These are phyloP conservation scores for Scolanthus callimorphus DNA, from an alignment of 92 coral and sea anemone species.

Conservation along the genomic window DNA sequence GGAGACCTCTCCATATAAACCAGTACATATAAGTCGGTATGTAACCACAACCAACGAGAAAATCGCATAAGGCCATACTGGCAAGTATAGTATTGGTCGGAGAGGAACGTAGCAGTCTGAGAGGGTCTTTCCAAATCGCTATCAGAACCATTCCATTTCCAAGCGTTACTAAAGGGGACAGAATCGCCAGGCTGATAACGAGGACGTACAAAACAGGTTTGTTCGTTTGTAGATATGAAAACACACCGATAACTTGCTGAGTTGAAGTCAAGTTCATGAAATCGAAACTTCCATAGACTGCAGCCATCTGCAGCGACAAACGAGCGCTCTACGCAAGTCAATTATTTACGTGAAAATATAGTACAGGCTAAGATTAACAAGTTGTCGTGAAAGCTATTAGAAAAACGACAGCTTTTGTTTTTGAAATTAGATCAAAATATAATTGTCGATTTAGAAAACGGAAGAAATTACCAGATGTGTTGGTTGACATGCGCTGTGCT, in stretches of 20 bases:
- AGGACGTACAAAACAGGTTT: neutral
- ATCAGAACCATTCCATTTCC: constrained; percentile 14
- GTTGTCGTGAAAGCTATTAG: too few relatives aligned
- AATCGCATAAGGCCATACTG: constrained; percentile 25
- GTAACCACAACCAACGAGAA: constrained; percentile 7
- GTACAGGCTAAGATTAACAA: too few relatives aligned
- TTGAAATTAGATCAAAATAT: too few relatives aligned
- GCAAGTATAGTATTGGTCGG: constrained; percentile 24
- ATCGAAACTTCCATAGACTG: neutral
- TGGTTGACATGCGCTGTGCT: too few relatives aligned
- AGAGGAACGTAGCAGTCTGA: constrained; percentile 23
- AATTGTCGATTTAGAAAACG: too few relatives aligned
- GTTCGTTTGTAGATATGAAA: neutral
- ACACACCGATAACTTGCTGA: neutral
- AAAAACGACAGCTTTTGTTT: too few relatives aligned
- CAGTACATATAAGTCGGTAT: neutral
- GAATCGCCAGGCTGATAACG: neutral
- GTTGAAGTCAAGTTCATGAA: neutral
- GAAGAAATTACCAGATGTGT: too few relatives aligned
- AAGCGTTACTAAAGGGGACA: constrained; percentile 8
- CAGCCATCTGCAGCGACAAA: too few relatives aligned
- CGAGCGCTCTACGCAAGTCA: too few relatives aligned
- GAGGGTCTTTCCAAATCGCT: constrained; percentile 33
- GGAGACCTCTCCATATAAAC: constrained; percentile 3
- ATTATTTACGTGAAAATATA: too few relatives aligned